phyloP scores from a whole-genome alignment of 37 sponge, comb jelly and placozoan genomes.

The Hormiphora californensis region DNA sequence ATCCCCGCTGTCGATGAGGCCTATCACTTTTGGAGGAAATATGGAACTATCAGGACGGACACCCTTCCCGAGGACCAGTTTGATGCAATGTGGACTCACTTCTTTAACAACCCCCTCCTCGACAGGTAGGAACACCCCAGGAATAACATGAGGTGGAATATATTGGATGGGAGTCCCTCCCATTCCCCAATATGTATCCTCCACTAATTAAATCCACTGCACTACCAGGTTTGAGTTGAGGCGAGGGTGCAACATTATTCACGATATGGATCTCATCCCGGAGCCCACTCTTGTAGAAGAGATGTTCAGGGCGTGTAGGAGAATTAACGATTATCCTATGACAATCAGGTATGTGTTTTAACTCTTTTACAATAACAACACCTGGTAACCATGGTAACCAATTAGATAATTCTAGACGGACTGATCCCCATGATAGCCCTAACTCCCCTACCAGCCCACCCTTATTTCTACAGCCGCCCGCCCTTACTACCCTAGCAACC shows the following conservation, averaged over 20 bases:
- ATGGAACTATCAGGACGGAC: slow-evolving; percentile 33
- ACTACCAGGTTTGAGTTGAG: too few species aligned
- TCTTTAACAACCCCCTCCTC: slow-evolving; percentile 54
- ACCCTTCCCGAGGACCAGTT: slow-evolving; percentile 52
- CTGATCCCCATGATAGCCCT: too few species aligned
- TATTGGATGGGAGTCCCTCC: too few species aligned
- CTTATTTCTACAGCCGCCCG: too few species aligned
- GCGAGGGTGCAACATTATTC: slow-evolving; percentile 49
- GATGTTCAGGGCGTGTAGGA: slow-evolving; percentile 53
- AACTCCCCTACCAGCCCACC: too few species aligned
- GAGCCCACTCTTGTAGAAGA: slow-evolving; percentile 26
- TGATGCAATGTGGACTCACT: slow-evolving; percentile 50
- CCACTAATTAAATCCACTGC: too few species aligned
- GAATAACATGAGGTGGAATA: too few species aligned
- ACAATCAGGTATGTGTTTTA: slow-evolving; percentile 49
- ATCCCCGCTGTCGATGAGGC: slow-evolving; percentile 32
- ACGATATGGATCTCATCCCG: slow-evolving; percentile 48
- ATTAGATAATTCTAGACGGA: too few species aligned
- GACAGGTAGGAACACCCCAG: too few species aligned
- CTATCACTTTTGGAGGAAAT: slow-evolving; percentile 48
- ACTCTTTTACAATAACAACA: not conserved
- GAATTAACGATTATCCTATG: slow-evolving; percentile 51
- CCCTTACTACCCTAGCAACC: too few species aligned
- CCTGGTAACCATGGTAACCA: not conserved
- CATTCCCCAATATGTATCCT: too few species aligned